Evolutionary conservation across 2,797 vertebrate species (phyloP), one percentile per base, ranked within the genome.

Genomic region (Lacerta bilineata): DNA sequence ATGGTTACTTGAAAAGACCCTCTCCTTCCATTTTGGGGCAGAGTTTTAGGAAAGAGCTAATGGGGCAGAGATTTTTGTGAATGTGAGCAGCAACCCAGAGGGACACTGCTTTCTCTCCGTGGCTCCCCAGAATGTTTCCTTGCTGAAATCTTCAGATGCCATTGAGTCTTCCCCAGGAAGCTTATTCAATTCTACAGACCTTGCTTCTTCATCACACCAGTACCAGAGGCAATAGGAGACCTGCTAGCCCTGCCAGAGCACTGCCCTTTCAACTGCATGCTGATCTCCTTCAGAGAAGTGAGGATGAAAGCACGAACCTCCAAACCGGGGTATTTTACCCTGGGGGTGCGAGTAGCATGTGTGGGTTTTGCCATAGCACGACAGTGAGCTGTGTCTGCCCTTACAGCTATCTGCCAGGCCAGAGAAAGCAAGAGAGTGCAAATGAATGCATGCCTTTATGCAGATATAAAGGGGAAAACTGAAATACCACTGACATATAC

Each of bases 391-490:
- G 25, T 3, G 5, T 68, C 25, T 43, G 25, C 7, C 11, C 61
- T 68, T 61, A 66, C 8, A n/a, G 74, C 23, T 36, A 10, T 43
- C 39, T 68, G 0, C 4, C 20, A 23, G 43, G 18, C 4, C 3
- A 36, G 59, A 33, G 25, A 39, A 25, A 25, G 10, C 4, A 2
- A 41, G 33, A 11, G 29, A n/a, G 68, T 71, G 68, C 61, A 64
- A 64, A 55, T 55, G 50, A 55, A 55, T 55, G 61, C 61, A 64
- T 64, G 61, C 20, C 13, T 11, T 61, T 15, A 15, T 74, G 9
- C 15, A 5, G 80, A 0, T 10, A 8, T 9, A 0, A 0, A 83
- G 71, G 4, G 61, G 10, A 69, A 23, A 2, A 0, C 0, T 1
- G 84, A 81, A 3, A 1, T 83, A 1, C 3, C 68, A 29, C 1